phyloP scores from a whole-genome alignment of 2,113 vertebrate species.

The Empidonax traillii region DNA sequence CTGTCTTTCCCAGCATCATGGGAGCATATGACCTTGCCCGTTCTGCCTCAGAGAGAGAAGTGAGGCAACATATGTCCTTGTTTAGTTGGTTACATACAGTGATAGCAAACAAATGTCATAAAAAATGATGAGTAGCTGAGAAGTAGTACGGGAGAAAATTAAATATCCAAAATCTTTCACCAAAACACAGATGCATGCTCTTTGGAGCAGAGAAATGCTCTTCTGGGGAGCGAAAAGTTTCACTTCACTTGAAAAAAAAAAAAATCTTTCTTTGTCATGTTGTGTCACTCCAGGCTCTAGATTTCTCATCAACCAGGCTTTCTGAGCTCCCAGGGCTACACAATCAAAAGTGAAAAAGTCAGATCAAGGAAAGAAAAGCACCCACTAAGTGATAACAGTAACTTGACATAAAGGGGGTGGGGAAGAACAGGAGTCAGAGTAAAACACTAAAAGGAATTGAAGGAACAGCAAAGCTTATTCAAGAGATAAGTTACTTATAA shows the following conservation, averaged over 20 bases:
- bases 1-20: background rate
- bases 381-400: background rate
- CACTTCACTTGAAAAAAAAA: background rate
- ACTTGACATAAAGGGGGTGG: background rate
- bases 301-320: background rate
- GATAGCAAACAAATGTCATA: background rate
- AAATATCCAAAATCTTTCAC: background rate
- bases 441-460: background rate
- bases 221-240: background rate
- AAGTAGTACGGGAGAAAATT: background rate
- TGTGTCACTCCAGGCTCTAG: background rate
- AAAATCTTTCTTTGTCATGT: background rate
- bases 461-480: background rate
- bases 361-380: background rate
- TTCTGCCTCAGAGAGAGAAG: background rate
- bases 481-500: background rate
- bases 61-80: background rate
- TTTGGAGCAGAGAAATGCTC: background rate
- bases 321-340: background rate
- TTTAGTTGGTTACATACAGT: background rate
- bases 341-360: background rate
- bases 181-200: background rate
- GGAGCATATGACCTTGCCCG: background rate
- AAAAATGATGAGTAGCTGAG: background rate
- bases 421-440: background rate